phyloP scores from a whole-genome alignment of 2,888 invertebrate species.

The Dyspetes luteomarginatus region DNA sequence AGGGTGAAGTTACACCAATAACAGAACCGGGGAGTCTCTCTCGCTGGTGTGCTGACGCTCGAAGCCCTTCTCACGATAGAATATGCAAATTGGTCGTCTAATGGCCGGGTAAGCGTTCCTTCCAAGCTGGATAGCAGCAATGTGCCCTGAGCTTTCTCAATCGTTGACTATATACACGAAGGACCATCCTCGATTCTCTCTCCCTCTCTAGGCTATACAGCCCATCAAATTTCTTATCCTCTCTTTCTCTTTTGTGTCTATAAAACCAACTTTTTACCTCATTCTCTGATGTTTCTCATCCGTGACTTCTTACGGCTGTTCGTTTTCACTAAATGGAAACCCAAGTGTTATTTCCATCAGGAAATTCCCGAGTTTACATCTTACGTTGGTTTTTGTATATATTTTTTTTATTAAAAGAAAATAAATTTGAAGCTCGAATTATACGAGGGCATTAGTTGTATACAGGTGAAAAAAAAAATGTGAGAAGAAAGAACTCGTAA shows the following conservation, averaged over 20 bases:
- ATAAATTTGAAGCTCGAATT: too few relatives aligned
- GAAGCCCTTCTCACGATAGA: slow-evolving; percentile 67
- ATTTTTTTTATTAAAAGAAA: neutral
- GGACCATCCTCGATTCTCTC: slow-evolving; percentile 42
- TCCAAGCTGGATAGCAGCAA: slow-evolving; percentile 55
- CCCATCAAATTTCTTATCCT: slow-evolving; percentile 43
- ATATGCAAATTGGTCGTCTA: slow-evolving; percentile 75
- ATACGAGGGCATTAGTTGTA: too few relatives aligned
- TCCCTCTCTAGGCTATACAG: slow-evolving; percentile 45
- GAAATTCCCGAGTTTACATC: slow-evolving; percentile 12
- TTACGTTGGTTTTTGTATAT: neutral
- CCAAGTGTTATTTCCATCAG: slow-evolving; percentile 55
- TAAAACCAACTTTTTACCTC: neutral
- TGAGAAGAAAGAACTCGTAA: too few relatives aligned
- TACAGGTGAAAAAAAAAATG: too few relatives aligned
- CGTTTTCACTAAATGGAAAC: slow-evolving; percentile 12
- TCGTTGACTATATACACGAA: slow-evolving; percentile 38
- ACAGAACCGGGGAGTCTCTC: slow-evolving; percentile 67
- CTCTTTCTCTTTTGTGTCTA: neutral
- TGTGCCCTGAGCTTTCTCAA: slow-evolving; percentile 51
- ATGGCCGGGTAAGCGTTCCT: slow-evolving; percentile 71
- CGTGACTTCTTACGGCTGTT: slow-evolving; percentile 34
- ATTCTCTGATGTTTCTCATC: slow-evolving; percentile 7
- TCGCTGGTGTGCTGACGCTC: slow-evolving; percentile 48
- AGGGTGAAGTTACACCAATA: slow-evolving; percentile 75